Evolutionary conservation across 2,113 vertebrate species (phyloP).

Genomic region (Macroglossus sobrinus): DNA sequence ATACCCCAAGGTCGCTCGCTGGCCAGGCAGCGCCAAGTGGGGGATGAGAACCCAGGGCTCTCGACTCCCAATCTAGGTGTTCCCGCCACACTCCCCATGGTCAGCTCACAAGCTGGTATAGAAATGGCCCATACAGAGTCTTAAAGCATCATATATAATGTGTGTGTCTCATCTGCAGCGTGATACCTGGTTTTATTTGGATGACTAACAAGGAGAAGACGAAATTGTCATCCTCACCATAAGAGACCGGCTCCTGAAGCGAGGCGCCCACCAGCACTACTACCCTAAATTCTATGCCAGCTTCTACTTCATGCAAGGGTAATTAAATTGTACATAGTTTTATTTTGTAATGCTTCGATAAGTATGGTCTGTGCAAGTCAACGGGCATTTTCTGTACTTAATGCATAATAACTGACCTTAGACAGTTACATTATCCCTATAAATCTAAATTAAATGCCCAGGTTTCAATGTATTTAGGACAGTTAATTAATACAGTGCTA

Average conservation of each 20-base stretch:
- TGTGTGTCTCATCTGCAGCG: fast-evolving
- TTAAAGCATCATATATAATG: fast-evolving
- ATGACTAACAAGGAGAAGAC: background rate
- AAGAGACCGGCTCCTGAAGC: background rate
- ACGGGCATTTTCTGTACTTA: constrained; percentile 63
- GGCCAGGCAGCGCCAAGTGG: background rate
- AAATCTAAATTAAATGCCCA: constrained; percentile 71
- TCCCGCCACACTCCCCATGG: background rate
- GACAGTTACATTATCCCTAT: constrained; percentile 70
- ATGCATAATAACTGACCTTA: constrained; percentile 64
- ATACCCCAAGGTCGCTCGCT: background rate
- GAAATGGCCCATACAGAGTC: background rate
- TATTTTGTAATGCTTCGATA: constrained; percentile 65
- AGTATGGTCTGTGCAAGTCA: constrained; percentile 66
- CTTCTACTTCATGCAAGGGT: background rate
- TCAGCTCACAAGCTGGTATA: too few relatives aligned
- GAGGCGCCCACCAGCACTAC: background rate
- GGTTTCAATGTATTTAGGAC: constrained; percentile 59
- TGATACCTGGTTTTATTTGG: background rate
- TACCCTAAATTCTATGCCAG: background rate
- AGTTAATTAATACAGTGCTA: constrained; percentile 67
- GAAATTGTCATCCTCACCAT: background rate
- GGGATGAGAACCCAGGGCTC: background rate
- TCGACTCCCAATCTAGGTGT: fast-evolving
- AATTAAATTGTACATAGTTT: constrained; percentile 55